phyloP scores from a whole-genome alignment of 2,888 invertebrate species.

The Parnassius glacialis region DNA sequence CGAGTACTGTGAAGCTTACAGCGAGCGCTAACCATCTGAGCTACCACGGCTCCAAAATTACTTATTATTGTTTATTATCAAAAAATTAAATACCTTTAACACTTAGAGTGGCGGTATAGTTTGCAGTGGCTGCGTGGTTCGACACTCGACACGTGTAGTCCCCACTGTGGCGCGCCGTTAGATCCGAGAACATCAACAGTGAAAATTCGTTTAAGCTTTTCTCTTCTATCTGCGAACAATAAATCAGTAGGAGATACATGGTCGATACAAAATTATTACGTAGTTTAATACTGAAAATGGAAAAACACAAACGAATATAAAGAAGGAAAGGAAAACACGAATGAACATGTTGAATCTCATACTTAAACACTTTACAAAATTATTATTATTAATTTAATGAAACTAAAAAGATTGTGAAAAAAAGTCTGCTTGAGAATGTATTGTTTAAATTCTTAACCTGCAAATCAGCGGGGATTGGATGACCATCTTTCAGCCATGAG shows the following conservation, averaged over 20 bases:
- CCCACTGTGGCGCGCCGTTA: slow-evolving; percentile 84
- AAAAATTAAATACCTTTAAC: slow-evolving; percentile 82
- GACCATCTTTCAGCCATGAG: slow-evolving; percentile 84
- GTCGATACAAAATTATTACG: background rate
- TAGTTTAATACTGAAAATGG: too few relatives aligned
- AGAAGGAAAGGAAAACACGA: too few relatives aligned
- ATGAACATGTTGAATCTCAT: too few relatives aligned
- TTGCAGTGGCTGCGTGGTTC: slow-evolving; percentile 84
- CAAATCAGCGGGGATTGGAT: slow-evolving; percentile 80
- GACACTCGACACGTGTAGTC: slow-evolving; percentile 86
- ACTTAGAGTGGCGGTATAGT: slow-evolving; percentile 84
- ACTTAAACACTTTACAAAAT: too few relatives aligned
- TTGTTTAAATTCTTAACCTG: slow-evolving; percentile 65
- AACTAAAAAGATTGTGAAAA: too few relatives aligned
- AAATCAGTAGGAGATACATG: background rate
- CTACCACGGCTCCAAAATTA: too few relatives aligned
- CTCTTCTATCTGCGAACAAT: slow-evolving; percentile 79
- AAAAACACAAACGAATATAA: too few relatives aligned
- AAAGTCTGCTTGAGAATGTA: too few relatives aligned
- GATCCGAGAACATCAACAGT: slow-evolving; percentile 84
- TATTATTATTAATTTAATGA: too few relatives aligned
- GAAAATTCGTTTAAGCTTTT: slow-evolving; percentile 86
- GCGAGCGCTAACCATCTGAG: too few relatives aligned
- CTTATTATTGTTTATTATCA: background rate
- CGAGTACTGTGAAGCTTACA: too few relatives aligned